Percentiles rank a stretch among this genome's conserved stretches.
Conservation (phyloP, 1,140 invertebrate species). For the Sinella curviseta region DNA sequence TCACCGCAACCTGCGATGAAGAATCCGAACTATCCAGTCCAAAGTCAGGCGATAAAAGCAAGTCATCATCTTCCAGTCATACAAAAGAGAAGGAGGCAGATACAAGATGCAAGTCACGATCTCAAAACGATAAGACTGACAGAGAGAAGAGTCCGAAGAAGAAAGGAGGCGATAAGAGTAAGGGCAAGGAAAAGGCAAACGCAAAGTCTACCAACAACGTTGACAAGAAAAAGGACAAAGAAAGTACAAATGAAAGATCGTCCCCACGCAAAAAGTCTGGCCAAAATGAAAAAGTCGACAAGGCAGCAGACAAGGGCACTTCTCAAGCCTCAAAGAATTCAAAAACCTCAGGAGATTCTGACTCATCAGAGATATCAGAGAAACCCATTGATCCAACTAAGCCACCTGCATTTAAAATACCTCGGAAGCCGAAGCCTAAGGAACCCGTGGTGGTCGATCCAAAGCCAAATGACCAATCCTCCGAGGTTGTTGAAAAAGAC, state of each 20-base stretch:
- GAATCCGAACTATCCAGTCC: not conserved
- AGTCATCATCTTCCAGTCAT: not conserved
- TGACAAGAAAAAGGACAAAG: constrained; percentile 37
- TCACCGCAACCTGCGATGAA: not conserved
- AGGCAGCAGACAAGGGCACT: constrained; percentile 24
- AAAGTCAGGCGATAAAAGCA: not conserved
- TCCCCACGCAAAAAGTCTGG: not conserved
- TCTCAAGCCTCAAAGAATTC: not conserved
- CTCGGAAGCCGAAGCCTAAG: constrained; percentile 48
- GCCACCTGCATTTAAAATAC: constrained; percentile 52
- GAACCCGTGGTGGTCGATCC: not conserved
- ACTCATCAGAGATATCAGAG: not conserved
- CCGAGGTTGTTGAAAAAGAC: constrained; percentile 28
- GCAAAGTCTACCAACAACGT: constrained; percentile 27
- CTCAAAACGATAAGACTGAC: constrained; percentile 19
- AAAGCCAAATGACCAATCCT: not conserved
- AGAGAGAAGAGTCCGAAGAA: constrained; percentile 22
- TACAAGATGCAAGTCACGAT: not conserved
- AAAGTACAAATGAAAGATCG: not conserved
- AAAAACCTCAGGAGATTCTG: not conserved
- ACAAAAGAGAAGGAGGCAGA: not conserved
- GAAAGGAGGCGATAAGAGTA: constrained; percentile 8
- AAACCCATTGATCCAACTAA: not conserved
- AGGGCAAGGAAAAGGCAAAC: constrained; percentile 12
- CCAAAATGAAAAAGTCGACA: too few relatives aligned